phyloP scores from a whole-genome alignment of 2,888 invertebrate species.

The Drosophila putrida region DNA sequence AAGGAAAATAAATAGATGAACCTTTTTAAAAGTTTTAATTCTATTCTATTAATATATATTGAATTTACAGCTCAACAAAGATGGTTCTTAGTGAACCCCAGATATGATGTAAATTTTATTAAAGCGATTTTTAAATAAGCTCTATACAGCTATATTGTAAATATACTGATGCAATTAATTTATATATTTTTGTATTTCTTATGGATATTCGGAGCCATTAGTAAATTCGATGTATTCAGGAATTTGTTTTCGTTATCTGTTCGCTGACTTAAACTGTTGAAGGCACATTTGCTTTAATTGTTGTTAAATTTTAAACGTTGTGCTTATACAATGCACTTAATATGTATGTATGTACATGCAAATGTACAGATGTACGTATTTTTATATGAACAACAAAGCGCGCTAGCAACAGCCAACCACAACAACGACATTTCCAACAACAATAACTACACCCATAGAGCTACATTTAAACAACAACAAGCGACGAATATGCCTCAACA shows the following conservation, averaged over 20 bases:
- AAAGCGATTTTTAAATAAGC: not conserved
- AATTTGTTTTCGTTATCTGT: slow-evolving; percentile 36
- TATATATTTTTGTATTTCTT: slow-evolving; percentile 10
- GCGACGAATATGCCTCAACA: slow-evolving; percentile 37
- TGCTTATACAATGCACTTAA: slow-evolving; percentile 34
- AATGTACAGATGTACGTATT: slow-evolving; percentile 10
- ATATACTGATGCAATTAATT: not conserved
- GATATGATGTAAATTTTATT: not conserved
- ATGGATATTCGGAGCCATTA: slow-evolving; percentile 19
- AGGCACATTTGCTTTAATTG: slow-evolving; percentile 34
- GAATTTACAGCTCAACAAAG: not conserved
- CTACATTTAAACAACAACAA: slow-evolving; percentile 43
- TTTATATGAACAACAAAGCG: slow-evolving; percentile 5
- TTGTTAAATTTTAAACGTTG: slow-evolving; percentile 34
- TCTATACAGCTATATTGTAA: no score
- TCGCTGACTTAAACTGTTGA: slow-evolving; percentile 11
- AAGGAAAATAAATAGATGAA: slow-evolving; percentile 21
- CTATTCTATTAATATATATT: not conserved
- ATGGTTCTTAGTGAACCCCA: not conserved
- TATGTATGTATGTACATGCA: not conserved
- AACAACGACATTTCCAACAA: slow-evolving; percentile 56
- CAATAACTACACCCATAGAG: slow-evolving; percentile 53
- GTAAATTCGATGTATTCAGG: slow-evolving; percentile 14
- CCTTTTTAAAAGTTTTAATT: no score
- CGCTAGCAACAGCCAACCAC: slow-evolving; percentile 68